Evolutionary conservation across 2,797 vertebrate species (phyloP).

Genomic region (Notamacropus eugenii): DNA sequence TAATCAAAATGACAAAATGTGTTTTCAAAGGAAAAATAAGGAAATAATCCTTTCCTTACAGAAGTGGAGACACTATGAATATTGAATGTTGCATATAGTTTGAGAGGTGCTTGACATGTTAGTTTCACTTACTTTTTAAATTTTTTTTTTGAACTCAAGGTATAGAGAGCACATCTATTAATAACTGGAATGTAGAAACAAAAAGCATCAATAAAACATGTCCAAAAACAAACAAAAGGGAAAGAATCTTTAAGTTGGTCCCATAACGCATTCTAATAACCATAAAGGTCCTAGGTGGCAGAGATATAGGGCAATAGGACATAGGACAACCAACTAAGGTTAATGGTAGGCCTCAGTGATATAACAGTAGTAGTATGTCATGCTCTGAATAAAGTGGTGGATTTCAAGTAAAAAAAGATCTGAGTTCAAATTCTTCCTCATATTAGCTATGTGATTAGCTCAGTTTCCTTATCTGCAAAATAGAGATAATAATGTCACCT

Average conservation of each 20-base stretch:
- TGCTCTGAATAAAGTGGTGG: not conserved
- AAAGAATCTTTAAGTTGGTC: not conserved
- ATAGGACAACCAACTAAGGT: not conserved
- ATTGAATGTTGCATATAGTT: not conserved
- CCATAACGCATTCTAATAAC: not conserved
- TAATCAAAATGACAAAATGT: not conserved
- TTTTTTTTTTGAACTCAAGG: not conserved
- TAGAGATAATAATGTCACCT: not conserved
- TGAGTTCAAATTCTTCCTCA: not conserved
- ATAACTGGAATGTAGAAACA: not conserved
- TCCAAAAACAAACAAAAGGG: not conserved
- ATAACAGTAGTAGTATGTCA: not conserved
- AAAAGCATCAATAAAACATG: not conserved
- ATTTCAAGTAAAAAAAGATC: not conserved
- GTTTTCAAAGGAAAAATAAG: not conserved
- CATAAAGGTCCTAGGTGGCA: not conserved
- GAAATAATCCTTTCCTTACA: not conserved
- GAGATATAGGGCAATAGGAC: not conserved
- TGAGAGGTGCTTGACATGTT: not conserved
- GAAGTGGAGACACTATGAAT: not conserved
- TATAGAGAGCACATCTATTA: not conserved
- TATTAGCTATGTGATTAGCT: not conserved
- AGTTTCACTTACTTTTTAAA: not conserved
- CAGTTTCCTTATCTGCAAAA: not conserved
- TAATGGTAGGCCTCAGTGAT: not conserved